Evolutionary conservation across 2,113 vertebrate species (phyloP).

Genomic region (Gobio gobio): DNA sequence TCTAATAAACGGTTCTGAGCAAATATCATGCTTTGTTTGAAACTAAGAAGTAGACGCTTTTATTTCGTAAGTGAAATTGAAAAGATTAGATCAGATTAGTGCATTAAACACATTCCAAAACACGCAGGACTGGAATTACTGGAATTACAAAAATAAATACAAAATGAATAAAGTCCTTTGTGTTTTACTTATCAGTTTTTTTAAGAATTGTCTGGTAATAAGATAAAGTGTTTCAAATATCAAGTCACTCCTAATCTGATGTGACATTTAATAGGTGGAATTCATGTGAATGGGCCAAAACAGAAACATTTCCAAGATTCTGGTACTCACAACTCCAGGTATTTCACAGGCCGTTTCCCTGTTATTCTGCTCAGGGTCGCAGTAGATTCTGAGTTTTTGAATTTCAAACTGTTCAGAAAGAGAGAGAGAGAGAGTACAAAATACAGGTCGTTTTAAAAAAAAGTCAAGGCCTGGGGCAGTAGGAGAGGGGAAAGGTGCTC

Average conservation of each 20-base stretch:
- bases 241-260: conserved; percentile 30
- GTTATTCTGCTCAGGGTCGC: conserved; percentile 93
- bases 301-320: conserved; percentile 34
- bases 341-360: conserved; percentile 95
- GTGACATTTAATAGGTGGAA: conserved; percentile 40
- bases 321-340: conserved; percentile 90
- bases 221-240: background rate
- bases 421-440: background rate
- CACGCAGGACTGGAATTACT: background rate
- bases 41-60: background rate
- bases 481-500: conserved; percentile 14
- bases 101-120: background rate
- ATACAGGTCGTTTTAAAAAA: conserved; percentile 25
- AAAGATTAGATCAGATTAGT: background rate
- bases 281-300: conserved; percentile 31
- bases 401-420: conserved; percentile 87
- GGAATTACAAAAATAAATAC: background rate
- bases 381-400: conserved; percentile 96
- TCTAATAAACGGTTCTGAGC: background rate
- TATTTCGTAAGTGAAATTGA: background rate
- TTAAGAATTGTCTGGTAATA: background rate
- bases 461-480: background rate
- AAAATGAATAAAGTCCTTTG: background rate
- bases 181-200: background rate
- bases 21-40: conserved; percentile 3